These are phyloP conservation scores for Epsilonema sp. DNA, from an alignment of 2,888 invertebrate species.

Conservation along the genomic window DNA sequence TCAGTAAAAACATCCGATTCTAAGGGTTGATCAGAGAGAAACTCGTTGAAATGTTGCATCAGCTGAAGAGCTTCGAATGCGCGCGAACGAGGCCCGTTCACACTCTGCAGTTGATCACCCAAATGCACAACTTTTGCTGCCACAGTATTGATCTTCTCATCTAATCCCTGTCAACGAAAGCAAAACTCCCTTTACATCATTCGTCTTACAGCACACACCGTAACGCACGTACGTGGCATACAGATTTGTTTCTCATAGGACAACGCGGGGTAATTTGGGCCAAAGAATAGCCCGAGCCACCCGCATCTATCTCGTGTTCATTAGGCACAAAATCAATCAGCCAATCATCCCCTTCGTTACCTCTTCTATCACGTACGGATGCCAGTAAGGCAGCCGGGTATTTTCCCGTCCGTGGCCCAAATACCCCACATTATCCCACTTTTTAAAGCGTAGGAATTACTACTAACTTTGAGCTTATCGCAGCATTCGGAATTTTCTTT, in stretches of 20 bases:
- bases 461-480: conserved; percentile 22
- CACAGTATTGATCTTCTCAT: conserved; percentile 84
- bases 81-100: conserved; percentile 75
- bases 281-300: no score
- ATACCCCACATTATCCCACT: no score
- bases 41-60: conserved; percentile 74
- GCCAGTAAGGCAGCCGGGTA: no score
- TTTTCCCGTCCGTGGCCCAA: no score
- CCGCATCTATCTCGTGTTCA: no score
- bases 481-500: conserved; percentile 20
- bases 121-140: conserved; percentile 91
- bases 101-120: conserved; percentile 93
- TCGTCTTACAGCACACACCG: background rate
- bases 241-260: no score
- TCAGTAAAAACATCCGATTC: conserved; percentile 69
- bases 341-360: no score
- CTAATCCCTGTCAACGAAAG: conserved; percentile 71
- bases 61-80: conserved; percentile 84
- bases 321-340: no score
- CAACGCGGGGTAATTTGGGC: no score
- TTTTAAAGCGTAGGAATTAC: no score
- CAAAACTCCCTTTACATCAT: conserved; percentile 47
- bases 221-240: conserved; percentile 3
- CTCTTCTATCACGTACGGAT: no score
- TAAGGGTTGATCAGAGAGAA: conserved; percentile 61